A percentile compares a stretch with the other conserved stretches of the same genome.
These are phyloP conservation scores for Tupaia chinensis DNA, from an alignment of 2,113 vertebrate genomes.

Conservation along the genomic window DNA sequence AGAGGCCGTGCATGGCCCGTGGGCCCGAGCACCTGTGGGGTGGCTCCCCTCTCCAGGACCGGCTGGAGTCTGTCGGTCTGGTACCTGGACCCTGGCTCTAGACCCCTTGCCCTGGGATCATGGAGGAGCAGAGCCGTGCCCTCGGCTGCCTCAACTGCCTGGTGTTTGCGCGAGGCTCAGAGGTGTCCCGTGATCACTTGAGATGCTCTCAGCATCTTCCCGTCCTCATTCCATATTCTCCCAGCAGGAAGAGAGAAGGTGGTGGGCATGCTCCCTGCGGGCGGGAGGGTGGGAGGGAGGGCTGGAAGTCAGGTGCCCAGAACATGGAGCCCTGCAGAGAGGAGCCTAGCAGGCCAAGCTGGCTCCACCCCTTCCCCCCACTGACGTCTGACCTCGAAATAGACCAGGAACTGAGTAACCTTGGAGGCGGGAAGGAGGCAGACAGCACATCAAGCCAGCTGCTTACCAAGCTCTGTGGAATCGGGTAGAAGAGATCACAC, in stretches of 20 bases:
- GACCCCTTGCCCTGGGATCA: not conserved
- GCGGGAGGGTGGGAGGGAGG: not conserved
- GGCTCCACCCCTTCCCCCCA: conserved; percentile 53
- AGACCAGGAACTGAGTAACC: conserved; percentile 61
- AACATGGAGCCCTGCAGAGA: conserved; percentile 75
- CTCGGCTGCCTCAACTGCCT: not conserved
- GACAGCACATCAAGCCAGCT: not conserved
- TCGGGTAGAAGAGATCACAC: not conserved
- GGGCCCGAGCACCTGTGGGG: conserved; percentile 55
- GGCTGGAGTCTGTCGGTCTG: conserved; percentile 42
- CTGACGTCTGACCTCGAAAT: conserved; percentile 68
- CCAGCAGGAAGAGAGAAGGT: conserved; percentile 61
- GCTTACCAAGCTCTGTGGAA: conserved; percentile 53
- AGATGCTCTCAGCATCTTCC: conserved; percentile 64
- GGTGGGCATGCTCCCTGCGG: not conserved
- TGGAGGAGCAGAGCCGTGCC: not conserved
- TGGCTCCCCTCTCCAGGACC: conserved; percentile 40
- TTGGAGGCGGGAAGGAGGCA: conserved; percentile 55
- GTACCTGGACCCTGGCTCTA: not conserved
- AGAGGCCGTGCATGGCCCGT: not conserved
- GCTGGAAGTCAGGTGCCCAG: conserved; percentile 65
- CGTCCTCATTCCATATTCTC: conserved; percentile 73
- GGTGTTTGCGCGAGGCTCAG: conserved; percentile 68
- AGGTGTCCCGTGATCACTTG: conserved; percentile 80
- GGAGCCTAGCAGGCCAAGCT: conserved; percentile 60